Evolutionary conservation across 2,113 vertebrate genomes (phyloP).

Genomic region (Indri indri): DNA sequence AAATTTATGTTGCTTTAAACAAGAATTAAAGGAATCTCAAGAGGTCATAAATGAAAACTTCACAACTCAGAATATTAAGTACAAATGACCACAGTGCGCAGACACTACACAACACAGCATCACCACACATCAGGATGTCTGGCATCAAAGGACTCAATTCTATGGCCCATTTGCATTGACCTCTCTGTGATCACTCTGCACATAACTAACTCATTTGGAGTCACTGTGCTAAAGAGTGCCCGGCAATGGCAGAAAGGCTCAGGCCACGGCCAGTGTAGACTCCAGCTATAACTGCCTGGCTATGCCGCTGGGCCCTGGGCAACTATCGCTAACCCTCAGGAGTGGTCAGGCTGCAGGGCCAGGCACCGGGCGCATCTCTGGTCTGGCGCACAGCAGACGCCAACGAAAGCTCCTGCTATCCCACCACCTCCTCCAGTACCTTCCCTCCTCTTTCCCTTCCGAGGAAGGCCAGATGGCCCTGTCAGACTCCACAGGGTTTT

Average conservation of each 20-base stretch:
- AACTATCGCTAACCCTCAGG: not conserved
- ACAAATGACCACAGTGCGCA: too few relatives aligned
- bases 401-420: too few relatives aligned
- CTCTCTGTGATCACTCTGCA: not conserved
- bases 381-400: not conserved
- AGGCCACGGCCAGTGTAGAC: too few relatives aligned
- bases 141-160: not conserved
- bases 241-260: not conserved
- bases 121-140: not conserved
- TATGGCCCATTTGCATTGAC: not conserved
- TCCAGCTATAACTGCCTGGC: not conserved
- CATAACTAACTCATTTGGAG: not conserved
- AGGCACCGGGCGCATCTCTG: fast-evolving
- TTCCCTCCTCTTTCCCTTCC: too few relatives aligned
- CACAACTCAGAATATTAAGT: not conserved
- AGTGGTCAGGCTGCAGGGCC: fast-evolving
- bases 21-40: not conserved
- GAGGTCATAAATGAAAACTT: not conserved
- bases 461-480: not conserved
- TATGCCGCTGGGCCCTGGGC: not conserved
- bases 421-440: fast-evolving
- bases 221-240: not conserved
- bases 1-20: not conserved
- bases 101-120: too few relatives aligned
- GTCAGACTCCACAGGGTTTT: not conserved